A percentile compares a stretch with the other conserved stretches of the same genome.
Evolutionary conservation across 2,888 invertebrate species (phyloP).

Genomic region (Odontocerum albicorne): DNA sequence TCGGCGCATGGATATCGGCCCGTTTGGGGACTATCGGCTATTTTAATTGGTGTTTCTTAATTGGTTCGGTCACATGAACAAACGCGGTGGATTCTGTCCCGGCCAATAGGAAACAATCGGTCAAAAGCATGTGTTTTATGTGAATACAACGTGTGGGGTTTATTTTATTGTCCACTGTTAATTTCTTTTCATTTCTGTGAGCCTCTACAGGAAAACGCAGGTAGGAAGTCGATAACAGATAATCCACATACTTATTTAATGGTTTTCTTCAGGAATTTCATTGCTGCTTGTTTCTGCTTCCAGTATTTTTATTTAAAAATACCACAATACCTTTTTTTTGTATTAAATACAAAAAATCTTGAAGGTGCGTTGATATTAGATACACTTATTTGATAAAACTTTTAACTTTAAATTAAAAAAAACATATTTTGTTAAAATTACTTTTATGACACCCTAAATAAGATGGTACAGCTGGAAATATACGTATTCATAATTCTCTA

Average conservation of each 20-base stretch:
- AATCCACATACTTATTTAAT: neutral
- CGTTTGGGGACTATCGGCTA: conserved; percentile 21
- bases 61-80: conserved; percentile 24
- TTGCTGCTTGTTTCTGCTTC: neutral
- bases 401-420: too few relatives aligned
- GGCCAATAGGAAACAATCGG: conserved; percentile 14
- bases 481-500: too few relatives aligned
- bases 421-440: too few relatives aligned
- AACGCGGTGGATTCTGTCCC: conserved; percentile 8
- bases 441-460: too few relatives aligned
- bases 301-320: neutral
- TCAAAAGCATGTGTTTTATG: conserved; percentile 20
- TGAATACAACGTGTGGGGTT: conserved; percentile 21
- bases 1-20: conserved; percentile 9
- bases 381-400: too few relatives aligned
- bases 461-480: too few relatives aligned
- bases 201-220: neutral
- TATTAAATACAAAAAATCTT: too few relatives aligned
- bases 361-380: too few relatives aligned
- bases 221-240: conserved; percentile 3
- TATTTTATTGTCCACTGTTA: conserved; percentile 7
- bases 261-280: neutral
- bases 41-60: conserved; percentile 34
- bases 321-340: too few relatives aligned
- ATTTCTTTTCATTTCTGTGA: conserved; percentile 8